These are phyloP conservation scores for Probaryconus sp. DNA, from an alignment of 1,140 invertebrate genomes.

Conservation along the genomic window DNA sequence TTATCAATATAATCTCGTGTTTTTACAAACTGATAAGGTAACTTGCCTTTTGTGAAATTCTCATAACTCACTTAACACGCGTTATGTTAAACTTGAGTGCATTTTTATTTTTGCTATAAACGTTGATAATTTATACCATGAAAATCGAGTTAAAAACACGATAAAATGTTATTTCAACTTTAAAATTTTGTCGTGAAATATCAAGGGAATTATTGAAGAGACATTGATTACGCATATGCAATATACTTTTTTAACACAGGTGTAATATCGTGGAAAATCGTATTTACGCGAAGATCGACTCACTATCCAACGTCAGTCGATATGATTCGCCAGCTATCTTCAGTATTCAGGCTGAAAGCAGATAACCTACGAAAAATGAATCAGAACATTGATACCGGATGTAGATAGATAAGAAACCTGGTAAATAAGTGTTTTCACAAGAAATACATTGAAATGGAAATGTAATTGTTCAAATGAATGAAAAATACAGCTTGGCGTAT, in stretches of 20 bases:
- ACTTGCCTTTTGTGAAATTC: too few relatives aligned
- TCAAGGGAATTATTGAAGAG: neutral
- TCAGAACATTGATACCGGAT: slow-evolving; percentile 9
- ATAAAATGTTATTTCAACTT: neutral
- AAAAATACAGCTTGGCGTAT: too few relatives aligned
- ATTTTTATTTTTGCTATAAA: too few relatives aligned
- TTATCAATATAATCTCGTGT: too few relatives aligned
- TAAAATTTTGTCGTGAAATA: slow-evolving; percentile 13
- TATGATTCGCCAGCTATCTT: slow-evolving; percentile 20
- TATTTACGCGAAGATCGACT: slow-evolving; percentile 30
- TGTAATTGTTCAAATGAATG: slow-evolving; percentile 8
- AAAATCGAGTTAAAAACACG: too few relatives aligned
- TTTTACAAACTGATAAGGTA: too few relatives aligned
- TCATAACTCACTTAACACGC: too few relatives aligned
- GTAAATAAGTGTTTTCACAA: slow-evolving; percentile 34
- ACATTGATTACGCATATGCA: slow-evolving; percentile 8
- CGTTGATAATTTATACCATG: too few relatives aligned
- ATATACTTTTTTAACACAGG: slow-evolving; percentile 20
- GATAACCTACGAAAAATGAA: slow-evolving; percentile 26
- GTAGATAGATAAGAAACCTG: slow-evolving; percentile 3
- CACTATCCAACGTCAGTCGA: slow-evolving; percentile 19
- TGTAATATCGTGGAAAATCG: slow-evolving; percentile 28
- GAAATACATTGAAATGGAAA: too few relatives aligned
- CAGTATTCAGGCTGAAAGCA: slow-evolving; percentile 17
- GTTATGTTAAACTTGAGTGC: too few relatives aligned